phyloP scores from a whole-genome alignment of 2,113 vertebrate genomes.

The Misgurnus mizolepis region DNA sequence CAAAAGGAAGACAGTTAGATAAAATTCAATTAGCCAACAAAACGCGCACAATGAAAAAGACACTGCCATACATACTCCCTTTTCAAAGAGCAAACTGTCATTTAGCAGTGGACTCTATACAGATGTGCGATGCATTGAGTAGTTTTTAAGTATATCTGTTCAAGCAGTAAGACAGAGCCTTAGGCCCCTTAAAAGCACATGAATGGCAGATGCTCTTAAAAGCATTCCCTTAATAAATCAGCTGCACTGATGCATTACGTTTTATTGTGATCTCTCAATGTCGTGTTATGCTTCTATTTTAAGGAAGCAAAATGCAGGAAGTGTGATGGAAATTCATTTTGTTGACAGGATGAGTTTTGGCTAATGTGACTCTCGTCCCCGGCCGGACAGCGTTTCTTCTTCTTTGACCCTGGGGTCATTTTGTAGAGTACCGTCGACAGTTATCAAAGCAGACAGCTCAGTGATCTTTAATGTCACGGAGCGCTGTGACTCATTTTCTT shows the following conservation, averaged over 20 bases:
- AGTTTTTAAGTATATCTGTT: constrained; percentile 1
- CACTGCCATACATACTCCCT: not conserved
- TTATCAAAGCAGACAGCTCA: constrained; percentile 52
- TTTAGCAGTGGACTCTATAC: not conserved
- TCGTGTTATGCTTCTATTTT: constrained; percentile 42
- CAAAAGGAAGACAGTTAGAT: constrained; percentile 30
- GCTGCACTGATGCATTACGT: constrained; percentile 17
- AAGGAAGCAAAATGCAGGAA: constrained; percentile 52
- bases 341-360: constrained; percentile 58
- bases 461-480: constrained; percentile 37
- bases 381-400: not conserved
- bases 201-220: constrained; percentile 18
- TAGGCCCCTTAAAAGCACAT: constrained; percentile 9
- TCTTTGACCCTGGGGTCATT: constrained; percentile 32
- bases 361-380: constrained; percentile 37
- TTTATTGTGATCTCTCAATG: constrained; percentile 23
- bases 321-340: constrained; percentile 68
- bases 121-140: not conserved
- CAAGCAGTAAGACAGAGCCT: not conserved
- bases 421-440: constrained; percentile 28
- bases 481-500: constrained; percentile 12
- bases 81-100: constrained; percentile 25
- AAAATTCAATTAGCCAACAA: constrained; percentile 31
- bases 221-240: constrained; percentile 34
- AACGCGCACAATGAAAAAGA: constrained; percentile 27